Base-by-base conservation (phyloP, 2,888 invertebrate genomes). In the Acanthoscelides obtectus region DNA sequence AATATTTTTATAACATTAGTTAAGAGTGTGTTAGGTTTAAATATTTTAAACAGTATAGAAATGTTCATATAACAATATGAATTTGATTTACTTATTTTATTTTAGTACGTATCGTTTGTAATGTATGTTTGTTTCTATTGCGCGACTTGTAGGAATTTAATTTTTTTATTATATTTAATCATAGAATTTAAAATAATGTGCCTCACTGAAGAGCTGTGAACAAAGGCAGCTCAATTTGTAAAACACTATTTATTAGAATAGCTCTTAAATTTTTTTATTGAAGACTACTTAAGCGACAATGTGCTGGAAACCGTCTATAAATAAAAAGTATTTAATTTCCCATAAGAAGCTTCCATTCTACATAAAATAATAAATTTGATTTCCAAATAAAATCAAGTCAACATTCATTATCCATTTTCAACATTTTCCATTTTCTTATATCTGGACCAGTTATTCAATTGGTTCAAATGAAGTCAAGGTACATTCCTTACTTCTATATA, bases 1-100 rank as follows among this genome's bases (percentile, higher is more conserved):
- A 75, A 79, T 80, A 78, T 80, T 80, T 80, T 80, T 80, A 75
- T 80, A 80, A 79, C 71, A 76, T 80, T 79, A 78, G 76, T 79
- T 78, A 76, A 77, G 71, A 74, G 70, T 74, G 70, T 66, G 69
- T 66, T 67, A 69, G 70, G 45, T 72, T 70, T 72, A 45, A 67
- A 74, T 71, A 69, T 75, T 72, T 72, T 69, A 12, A 45, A 45
- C 8, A 12, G 45, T 4, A 45, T 4, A 45, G 1, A 45, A 45
- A 45, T 45, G 45, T 45, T 45, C 12, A 45, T 45, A 45, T 45
- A 45, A 45, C 45, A 25, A 25, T 25, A 25, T 25, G 25, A 25
- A 70, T 70, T 71, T 74, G 64, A 71, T 69, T 64, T 70, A 73
- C 72, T 70, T 71, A 72, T 72, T 71, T 72, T n/a, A 67, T 64